These are phyloP conservation scores for Eutrigla gurnardus DNA, from an alignment of 2,797 vertebrate species.

Conservation along the genomic window DNA sequence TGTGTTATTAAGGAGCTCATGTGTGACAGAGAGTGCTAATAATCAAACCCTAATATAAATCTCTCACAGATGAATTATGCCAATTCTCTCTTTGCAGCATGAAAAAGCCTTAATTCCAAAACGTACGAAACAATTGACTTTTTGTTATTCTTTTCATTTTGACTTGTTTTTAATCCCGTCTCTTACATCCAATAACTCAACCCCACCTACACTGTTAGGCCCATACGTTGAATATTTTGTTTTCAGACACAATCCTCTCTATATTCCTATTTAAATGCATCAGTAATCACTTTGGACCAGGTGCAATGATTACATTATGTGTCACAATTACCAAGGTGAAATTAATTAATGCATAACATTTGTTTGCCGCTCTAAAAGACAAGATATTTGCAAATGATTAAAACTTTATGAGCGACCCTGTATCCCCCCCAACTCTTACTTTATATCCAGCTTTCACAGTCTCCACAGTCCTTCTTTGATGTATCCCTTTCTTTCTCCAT, in stretches of 20 bases:
- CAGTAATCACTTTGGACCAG: too few relatives aligned
- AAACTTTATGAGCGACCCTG: too few relatives aligned
- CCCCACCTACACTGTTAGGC: too few relatives aligned
- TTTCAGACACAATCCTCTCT: too few relatives aligned
- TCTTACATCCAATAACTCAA: neutral
- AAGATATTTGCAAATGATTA: too few relatives aligned
- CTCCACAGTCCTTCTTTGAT: slow-evolving; percentile 12
- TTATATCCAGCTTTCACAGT: slow-evolving; percentile 1
- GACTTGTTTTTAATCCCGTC: neutral
- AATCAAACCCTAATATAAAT: slow-evolving; percentile 57
- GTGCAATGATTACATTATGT: too few relatives aligned
- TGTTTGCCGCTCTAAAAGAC: too few relatives aligned
- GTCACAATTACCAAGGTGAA: too few relatives aligned
- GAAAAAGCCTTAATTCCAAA: neutral
- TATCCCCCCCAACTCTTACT: neutral
- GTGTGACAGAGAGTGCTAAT: slow-evolving; percentile 13
- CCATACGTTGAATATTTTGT: too few relatives aligned
- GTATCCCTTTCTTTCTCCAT: slow-evolving; percentile 24
- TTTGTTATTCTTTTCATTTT: neutral
- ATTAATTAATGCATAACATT: too few relatives aligned
- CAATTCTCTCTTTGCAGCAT: slow-evolving; percentile 5
- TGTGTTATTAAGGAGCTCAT: slow-evolving; percentile 19
- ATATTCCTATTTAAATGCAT: too few relatives aligned
- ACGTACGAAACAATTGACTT: neutral
- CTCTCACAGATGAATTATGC: slow-evolving; percentile 35